Evolutionary conservation across 2,888 invertebrate species (phyloP).

Genomic region (Vesta saturnalis): DNA sequence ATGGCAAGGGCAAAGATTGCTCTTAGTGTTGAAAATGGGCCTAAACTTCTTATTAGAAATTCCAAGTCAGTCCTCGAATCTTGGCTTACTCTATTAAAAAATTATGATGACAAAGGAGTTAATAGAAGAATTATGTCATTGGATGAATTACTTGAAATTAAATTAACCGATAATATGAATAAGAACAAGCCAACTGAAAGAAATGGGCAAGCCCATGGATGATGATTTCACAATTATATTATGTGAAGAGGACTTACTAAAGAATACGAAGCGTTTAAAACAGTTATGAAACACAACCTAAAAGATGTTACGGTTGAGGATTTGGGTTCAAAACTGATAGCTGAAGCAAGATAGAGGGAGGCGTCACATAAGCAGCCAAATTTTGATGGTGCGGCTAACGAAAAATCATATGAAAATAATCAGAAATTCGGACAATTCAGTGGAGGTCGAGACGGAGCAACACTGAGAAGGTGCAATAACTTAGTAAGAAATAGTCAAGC

Average conservation of each 20-base stretch:
- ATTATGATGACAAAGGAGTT: neutral
- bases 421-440: no score
- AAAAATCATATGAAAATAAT: no score
- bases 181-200: neutral
- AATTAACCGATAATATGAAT: neutral
- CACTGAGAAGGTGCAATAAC: no score
- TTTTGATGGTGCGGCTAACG: neutral
- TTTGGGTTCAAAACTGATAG: neutral
- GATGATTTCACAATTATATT: neutral
- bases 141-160: neutral
- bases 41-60: neutral
- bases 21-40: neutral
- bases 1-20: neutral
- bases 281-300: neutral
- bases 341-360: neutral
- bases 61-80: neutral
- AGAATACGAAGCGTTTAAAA: slow-evolving; percentile 1
- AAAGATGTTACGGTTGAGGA: no score
- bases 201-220: neutral
- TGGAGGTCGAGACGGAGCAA: no score
- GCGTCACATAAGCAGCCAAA: neutral
- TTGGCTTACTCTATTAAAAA: neutral
- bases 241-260: no score
- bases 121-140: neutral
- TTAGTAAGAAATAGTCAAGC: no score